Evolutionary conservation across 2,888 invertebrate species (phyloP).

Genomic region (Apamea monoglypha): DNA sequence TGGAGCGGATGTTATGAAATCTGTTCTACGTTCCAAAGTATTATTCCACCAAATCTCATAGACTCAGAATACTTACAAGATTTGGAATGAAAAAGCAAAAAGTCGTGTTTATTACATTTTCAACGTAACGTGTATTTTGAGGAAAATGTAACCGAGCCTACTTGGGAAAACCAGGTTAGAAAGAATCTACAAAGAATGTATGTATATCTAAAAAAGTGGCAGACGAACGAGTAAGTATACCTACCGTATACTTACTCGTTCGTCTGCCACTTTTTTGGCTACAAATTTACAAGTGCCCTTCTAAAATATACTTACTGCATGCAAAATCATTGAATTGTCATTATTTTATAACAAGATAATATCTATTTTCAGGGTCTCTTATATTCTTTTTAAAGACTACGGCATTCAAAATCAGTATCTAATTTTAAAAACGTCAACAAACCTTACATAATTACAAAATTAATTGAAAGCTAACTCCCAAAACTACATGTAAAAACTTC

Average conservation of each 20-base stretch:
- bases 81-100: constrained; percentile 38
- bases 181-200: neutral
- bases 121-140: neutral
- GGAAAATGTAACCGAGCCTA: constrained; percentile 15
- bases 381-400: no score
- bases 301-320: neutral
- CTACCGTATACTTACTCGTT: neutral
- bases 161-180: neutral
- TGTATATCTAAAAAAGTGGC: no score
- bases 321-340: neutral
- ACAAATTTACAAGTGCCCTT: neutral
- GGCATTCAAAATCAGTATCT: neutral
- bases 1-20: constrained; percentile 45
- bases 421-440: neutral
- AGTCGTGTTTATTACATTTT: constrained; percentile 30
- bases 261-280: no score
- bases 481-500: constrained; percentile 2
- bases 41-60: constrained; percentile 52
- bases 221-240: no score
- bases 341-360: neutral
- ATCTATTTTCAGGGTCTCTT: neutral
- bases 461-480: neutral
- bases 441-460: constrained; percentile 1
- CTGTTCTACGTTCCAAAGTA: constrained; percentile 40
- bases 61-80: constrained; percentile 36